phyloP scores from a whole-genome alignment of 2,888 invertebrate genomes.

The Diploptera punctata region DNA sequence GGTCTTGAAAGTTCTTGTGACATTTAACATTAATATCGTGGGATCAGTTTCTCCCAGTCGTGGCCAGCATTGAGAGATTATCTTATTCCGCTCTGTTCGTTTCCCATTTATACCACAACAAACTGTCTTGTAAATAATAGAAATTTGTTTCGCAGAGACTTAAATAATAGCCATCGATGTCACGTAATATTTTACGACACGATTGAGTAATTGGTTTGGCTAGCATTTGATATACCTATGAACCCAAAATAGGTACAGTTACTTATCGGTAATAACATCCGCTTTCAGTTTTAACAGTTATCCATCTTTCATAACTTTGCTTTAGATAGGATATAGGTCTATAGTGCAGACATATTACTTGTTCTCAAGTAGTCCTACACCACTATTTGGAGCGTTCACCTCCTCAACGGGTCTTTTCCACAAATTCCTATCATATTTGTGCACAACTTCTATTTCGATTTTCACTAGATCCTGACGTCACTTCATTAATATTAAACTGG shows the following conservation, averaged over 20 bases:
- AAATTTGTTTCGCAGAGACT: background rate
- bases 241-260: background rate
- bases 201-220: background rate
- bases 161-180: background rate
- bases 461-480: too few relatives aligned
- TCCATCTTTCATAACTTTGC: too few relatives aligned
- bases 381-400: too few relatives aligned
- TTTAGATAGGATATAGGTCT: too few relatives aligned
- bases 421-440: too few relatives aligned
- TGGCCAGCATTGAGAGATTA: background rate
- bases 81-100: background rate
- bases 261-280: background rate
- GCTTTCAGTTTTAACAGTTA: background rate
- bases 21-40: background rate
- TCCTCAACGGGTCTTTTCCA: too few relatives aligned
- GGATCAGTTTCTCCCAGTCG: background rate
- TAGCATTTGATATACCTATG: background rate
- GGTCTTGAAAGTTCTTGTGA: background rate
- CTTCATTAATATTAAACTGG: too few relatives aligned
- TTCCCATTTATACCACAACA: background rate
- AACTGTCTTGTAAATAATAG: background rate
- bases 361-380: too few relatives aligned
- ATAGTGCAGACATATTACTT: too few relatives aligned
- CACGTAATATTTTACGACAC: background rate
- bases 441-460: too few relatives aligned